phyloP scores from a whole-genome alignment of 30 jellyfish, hydroid and myxozoan species.

The Chrysaora quinquecirrha region DNA sequence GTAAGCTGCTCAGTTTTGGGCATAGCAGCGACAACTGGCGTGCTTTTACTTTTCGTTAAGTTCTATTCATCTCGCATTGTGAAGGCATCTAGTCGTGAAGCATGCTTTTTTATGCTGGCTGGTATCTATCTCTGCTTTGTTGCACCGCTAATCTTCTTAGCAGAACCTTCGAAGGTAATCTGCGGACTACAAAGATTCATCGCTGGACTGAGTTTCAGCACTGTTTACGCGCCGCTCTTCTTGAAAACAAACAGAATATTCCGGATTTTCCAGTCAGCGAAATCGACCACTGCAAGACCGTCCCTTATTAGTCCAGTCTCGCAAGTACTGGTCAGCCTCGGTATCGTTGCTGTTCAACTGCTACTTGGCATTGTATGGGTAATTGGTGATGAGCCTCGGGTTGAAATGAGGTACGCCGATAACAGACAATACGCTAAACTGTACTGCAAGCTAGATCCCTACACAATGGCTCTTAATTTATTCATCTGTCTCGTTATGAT shows the following conservation, averaged over 20 bases:
- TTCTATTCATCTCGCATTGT: constrained; percentile 51
- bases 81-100: constrained; percentile 82
- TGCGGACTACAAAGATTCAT: constrained; percentile 71
- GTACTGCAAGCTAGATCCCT: constrained; percentile 47
- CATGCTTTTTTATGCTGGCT: constrained; percentile 53
- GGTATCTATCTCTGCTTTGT: constrained; percentile 70
- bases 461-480: constrained; percentile 58
- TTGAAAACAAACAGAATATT: constrained; percentile 69
- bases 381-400: constrained; percentile 55
- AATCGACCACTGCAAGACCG: constrained; percentile 66
- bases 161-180: constrained; percentile 40
- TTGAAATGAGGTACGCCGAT: constrained; percentile 12
- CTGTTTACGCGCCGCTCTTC: constrained; percentile 78
- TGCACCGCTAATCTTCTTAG: constrained; percentile 48
- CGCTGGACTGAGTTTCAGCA: constrained; percentile 74
- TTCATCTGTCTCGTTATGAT: constrained; percentile 60
- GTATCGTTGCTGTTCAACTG: constrained; percentile 56
- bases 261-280: constrained; percentile 77
- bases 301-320: constrained; percentile 73
- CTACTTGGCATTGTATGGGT: constrained; percentile 75
- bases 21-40: constrained; percentile 13
- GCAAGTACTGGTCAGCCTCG: constrained; percentile 58
- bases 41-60: constrained; percentile 30
- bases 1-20: constrained; percentile 54
- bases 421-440: constrained; percentile 21